Conservation (phyloP, 2,888 invertebrate genomes). For the Esperia sulphurella region DNA sequence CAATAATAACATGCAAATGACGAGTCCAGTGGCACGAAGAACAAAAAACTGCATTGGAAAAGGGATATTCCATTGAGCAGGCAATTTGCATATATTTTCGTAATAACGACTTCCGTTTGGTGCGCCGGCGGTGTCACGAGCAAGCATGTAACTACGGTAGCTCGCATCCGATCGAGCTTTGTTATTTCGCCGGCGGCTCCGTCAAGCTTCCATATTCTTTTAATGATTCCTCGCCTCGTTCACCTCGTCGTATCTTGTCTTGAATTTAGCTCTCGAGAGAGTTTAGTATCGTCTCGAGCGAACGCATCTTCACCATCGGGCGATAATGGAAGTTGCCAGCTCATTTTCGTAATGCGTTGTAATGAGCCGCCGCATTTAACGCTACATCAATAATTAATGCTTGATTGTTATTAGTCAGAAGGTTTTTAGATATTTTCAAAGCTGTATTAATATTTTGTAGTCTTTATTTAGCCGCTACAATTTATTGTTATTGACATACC, state of each 20-base stretch:
- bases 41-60: conserved; percentile 54
- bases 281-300: conserved; percentile 7
- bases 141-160: conserved; percentile 30
- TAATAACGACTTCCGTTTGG: conserved; percentile 68
- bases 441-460: conserved; percentile 9
- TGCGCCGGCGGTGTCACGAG: conserved; percentile 53
- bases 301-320: conserved; percentile 39
- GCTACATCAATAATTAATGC: conserved; percentile 56
- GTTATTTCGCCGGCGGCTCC: conserved; percentile 20
- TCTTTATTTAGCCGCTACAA: conserved; percentile 6
- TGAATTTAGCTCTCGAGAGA: too few species aligned
- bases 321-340: conserved; percentile 46
- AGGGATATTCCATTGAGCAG: conserved; percentile 56
- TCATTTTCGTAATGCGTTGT: conserved; percentile 50
- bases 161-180: conserved; percentile 27
- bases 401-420: conserved; percentile 39
- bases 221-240: conserved; percentile 11
- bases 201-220: conserved; percentile 10
- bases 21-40: conserved; percentile 49
- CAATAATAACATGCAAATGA: conserved; percentile 73
- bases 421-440: conserved; percentile 12
- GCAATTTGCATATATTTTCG: conserved; percentile 72
- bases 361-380: conserved; percentile 50
- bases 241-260: not conserved
- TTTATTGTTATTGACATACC: conserved; percentile 13